These are phyloP conservation scores for Tetraneura akinire DNA, from an alignment of 1,140 invertebrate genomes.

Conservation along the genomic window DNA sequence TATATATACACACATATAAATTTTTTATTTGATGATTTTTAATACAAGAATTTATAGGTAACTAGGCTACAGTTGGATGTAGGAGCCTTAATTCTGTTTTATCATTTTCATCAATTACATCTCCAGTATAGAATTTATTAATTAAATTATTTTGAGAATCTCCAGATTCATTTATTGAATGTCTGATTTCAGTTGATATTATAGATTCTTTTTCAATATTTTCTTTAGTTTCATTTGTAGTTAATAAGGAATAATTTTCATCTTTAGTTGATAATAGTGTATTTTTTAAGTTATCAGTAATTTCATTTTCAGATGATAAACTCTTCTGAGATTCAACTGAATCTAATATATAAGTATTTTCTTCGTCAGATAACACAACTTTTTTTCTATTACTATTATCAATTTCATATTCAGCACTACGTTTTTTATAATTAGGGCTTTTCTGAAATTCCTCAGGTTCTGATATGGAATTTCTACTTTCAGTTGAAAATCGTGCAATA, in stretches of 20 bases:
- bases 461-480: conserved; percentile 39
- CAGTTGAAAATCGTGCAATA: conserved; percentile 37
- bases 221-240: conserved; percentile 11
- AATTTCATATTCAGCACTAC: conserved; percentile 4
- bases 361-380: background rate
- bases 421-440: background rate
- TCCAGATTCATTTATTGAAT: background rate
- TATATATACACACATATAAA: conserved; percentile 2
- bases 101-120: conserved; percentile 22
- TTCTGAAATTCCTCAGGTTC: conserved; percentile 19
- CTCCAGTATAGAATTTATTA: conserved; percentile 19
- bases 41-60: background rate
- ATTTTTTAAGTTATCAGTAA: background rate
- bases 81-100: conserved; percentile 38
- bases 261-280: background rate
- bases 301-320: conserved; percentile 3
- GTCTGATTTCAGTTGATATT: background rate
- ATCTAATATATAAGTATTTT: background rate
- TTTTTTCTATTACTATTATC: conserved; percentile 12
- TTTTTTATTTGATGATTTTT: conserved; percentile 17
- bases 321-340: conserved; percentile 1
- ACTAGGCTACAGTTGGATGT: conserved; percentile 46
- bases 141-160: background rate
- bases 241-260: background rate
- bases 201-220: conserved; percentile 19